Evolutionary conservation across 2,113 vertebrate genomes (phyloP), one percentile per base, ranked within the genome.

Genomic region (Coptodon rendalli): DNA sequence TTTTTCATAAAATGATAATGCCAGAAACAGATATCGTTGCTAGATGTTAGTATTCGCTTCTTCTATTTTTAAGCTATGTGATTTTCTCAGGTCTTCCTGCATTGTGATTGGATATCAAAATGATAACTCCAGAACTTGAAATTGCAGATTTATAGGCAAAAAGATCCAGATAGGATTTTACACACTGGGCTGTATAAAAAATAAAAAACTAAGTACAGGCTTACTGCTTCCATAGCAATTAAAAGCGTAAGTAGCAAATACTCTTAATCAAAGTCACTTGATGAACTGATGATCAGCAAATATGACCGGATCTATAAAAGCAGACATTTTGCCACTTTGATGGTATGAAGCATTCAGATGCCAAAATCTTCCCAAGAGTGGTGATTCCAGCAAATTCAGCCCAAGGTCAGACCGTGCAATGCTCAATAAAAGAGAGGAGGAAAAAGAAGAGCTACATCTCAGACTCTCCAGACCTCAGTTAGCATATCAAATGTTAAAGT

Each of bases 311-410:
- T 17, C 8, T 73, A 45, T 48, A 73, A 29, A 48, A 48, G 68
- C 22, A 45, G 38, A 73, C 12, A 43, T 27, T 27, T 73, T 73
- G 7, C 38, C 13, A 76, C 14, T 76, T 76, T 76, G 40, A 40
- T 76, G 68, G 40, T 73, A 16, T 27, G 22, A 43, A 17, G 5
- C 40, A 2, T 45, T 29, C 68, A 45, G 40, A 27, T 29, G 22
- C 68, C 40, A 76, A 45, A 27, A 48, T 29, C 14, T 17, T 73
- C 6, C 40, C 22, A 27, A 16, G 13, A 73, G 40, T 29, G 40
- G 0, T 3, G 5, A 43, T 73, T 16, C 68, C 1, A 45, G 16
- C 0, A 73, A 7, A 73, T 73, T 73, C 0, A 48, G 2, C 14
- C 40, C 40, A 29, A 7, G 9, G 22, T 0, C 68, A 48, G 14